Base-by-base conservation (phyloP, 2,113 vertebrate genomes). In the Oostethus manadensis region DNA sequence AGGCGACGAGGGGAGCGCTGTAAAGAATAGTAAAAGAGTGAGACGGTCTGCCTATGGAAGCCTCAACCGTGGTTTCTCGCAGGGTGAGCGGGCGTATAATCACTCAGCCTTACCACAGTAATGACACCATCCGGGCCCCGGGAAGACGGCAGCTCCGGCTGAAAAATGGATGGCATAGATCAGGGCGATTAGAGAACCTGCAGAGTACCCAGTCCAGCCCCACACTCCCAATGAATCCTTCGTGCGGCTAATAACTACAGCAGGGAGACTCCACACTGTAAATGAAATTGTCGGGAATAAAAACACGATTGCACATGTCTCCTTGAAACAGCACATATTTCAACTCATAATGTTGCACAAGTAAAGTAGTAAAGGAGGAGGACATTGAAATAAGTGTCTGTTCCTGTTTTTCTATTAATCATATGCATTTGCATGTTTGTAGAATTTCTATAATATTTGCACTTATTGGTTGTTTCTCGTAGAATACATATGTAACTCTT, bases 41-140 rank as follows among this genome's bases (percentile, higher is more conserved):
- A 62, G 64, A 51, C 18, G 72, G 77, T 66, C 73, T 75, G 80
- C 77, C 72, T 80, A 72, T 75, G 68, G 80, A 81, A 79, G 68
- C 66, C 74, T 78, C 68, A 75, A 80, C 76, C 71, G 78, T 87
- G 85, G 84, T 87, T 85, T 82, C 81, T 82, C 73, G 73, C 79
- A 60, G 75, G 81, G 83, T 79, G 82, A 82, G 78, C 66, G 64
- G 38, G 74, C 81, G 80, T 84, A 78, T 87, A 88, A 90, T 90
- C 87, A 87, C 78, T 89, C 87, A 89, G 88, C 87, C 86, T 86
- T 78, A 84, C 80, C 79, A 76, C 76, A 76, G 83, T 90, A 89
- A 90, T 89, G 87, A 88, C 82, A 85, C 87, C 89, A 89, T 90
- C 89, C 90, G 89, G 85, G 86, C 85, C 73, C 59, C 22, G 73